Percentiles rank a stretch among this genome's conserved stretches.
Conservation (phyloP, 23 tunicate genomes). For the Ciona savignyi region DNA sequence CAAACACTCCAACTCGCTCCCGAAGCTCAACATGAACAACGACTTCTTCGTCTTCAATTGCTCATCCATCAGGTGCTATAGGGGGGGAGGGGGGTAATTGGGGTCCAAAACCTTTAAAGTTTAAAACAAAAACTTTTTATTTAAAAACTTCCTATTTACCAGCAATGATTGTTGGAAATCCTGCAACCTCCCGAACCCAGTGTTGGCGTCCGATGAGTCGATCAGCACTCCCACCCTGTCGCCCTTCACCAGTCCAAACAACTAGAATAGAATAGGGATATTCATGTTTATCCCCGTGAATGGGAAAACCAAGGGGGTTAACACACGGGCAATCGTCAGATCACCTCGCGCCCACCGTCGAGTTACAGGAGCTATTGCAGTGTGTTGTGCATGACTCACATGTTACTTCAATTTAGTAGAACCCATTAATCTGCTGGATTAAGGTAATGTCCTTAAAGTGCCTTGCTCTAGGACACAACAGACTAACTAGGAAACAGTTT, state of each 20-base stretch:
- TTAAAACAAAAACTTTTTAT: neutral
- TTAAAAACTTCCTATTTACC: conserved; percentile 17
- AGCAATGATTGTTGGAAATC: conserved; percentile 70
- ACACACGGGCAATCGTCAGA: neutral
- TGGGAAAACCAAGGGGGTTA: neutral
- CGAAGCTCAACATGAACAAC: conserved; percentile 62
- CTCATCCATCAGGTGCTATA: conserved; percentile 70
- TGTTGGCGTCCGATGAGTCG: conserved; percentile 93
- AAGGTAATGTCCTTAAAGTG: too few relatives aligned
- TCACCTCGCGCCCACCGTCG: too few relatives aligned
- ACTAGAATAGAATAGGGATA: conserved; percentile 15
- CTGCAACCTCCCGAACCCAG: conserved; percentile 81
- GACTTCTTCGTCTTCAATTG: conserved; percentile 75
- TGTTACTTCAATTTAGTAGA: too few relatives aligned
- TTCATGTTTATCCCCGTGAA: neutral
- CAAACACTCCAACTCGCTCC: conserved; percentile 52
- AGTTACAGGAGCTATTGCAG: too few relatives aligned
- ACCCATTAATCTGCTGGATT: neutral
- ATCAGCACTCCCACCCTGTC: conserved; percentile 81
- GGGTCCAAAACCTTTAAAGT: neutral
- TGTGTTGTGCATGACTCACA: too few relatives aligned
- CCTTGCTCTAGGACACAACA: neutral
- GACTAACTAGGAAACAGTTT: too few relatives aligned
- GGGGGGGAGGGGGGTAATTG: neutral
- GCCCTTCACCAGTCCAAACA: conserved; percentile 80